These are phyloP conservation scores for Schizaphis graminum DNA, from an alignment of 2,888 invertebrate genomes.

Conservation along the genomic window DNA sequence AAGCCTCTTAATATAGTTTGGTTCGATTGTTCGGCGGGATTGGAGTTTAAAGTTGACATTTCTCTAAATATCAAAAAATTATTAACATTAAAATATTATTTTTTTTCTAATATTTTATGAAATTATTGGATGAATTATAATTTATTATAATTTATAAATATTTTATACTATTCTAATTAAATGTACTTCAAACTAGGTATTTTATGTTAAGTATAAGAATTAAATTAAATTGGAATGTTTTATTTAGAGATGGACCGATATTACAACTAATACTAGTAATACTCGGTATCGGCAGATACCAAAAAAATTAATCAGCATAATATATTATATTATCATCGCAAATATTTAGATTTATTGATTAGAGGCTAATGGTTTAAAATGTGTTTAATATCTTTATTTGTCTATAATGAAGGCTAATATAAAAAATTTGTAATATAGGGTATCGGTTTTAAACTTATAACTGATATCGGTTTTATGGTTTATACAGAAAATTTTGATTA, in stretches of 20 bases:
- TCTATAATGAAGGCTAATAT: no score
- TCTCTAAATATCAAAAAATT: conserved; percentile 6
- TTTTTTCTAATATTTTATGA: background rate
- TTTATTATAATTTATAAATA: background rate
- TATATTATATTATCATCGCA: no score
- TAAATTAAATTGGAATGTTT: background rate
- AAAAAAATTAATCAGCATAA: no score
- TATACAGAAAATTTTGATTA: no score
- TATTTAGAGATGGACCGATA: background rate
- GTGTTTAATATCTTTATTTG: no score
- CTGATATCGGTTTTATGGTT: no score
- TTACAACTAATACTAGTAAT: no score
- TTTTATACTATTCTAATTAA: background rate
- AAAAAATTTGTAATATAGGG: no score
- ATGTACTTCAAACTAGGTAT: background rate
- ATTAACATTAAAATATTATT: background rate
- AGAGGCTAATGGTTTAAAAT: no score
- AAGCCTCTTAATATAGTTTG: background rate
- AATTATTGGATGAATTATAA: background rate
- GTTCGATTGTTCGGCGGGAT: background rate
- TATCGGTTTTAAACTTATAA: no score
- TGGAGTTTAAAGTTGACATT: conserved; percentile 32
- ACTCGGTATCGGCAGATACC: no score
- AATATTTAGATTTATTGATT: no score
- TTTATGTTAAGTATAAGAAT: background rate